Conservation (phyloP, 1,140 invertebrate species). For the Drosophila azteca region DNA sequence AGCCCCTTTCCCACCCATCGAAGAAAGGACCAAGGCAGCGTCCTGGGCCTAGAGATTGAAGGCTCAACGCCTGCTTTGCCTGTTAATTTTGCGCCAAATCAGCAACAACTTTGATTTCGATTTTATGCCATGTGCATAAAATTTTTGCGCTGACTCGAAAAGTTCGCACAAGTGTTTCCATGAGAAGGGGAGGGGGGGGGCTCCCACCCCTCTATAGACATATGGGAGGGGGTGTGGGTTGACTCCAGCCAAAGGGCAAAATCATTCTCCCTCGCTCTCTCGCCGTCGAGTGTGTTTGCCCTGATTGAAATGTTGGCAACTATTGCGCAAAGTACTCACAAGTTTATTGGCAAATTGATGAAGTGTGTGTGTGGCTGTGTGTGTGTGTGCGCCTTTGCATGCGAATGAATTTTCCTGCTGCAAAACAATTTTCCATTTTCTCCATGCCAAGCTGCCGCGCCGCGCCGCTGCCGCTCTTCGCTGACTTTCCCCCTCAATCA, state of each 20-base stretch:
- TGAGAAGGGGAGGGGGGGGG: too few relatives aligned
- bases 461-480: too few relatives aligned
- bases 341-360: constrained; percentile 82
- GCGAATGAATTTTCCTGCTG: constrained; percentile 42
- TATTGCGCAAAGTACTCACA: constrained; percentile 78
- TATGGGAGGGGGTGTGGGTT: neutral
- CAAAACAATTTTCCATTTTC: constrained; percentile 72
- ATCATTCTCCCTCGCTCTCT: neutral
- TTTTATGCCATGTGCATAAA: constrained; percentile 74
- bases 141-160: constrained; percentile 71
- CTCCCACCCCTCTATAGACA: too few relatives aligned
- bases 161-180: constrained; percentile 37
- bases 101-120: constrained; percentile 78
- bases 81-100: constrained; percentile 79
- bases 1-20: too few relatives aligned
- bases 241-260: constrained; percentile 23
- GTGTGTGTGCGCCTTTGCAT: constrained; percentile 38
- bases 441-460: neutral
- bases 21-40: constrained; percentile 33
- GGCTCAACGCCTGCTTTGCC: constrained; percentile 61
- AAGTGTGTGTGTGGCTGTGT: constrained; percentile 59
- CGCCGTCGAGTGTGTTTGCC: constrained; percentile 56
- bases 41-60: constrained; percentile 18
- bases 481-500: constrained; percentile 13
- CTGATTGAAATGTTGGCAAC: constrained; percentile 81